Conservation (phyloP, 2,113 vertebrate genomes). For the Podarcis muralis region DNA sequence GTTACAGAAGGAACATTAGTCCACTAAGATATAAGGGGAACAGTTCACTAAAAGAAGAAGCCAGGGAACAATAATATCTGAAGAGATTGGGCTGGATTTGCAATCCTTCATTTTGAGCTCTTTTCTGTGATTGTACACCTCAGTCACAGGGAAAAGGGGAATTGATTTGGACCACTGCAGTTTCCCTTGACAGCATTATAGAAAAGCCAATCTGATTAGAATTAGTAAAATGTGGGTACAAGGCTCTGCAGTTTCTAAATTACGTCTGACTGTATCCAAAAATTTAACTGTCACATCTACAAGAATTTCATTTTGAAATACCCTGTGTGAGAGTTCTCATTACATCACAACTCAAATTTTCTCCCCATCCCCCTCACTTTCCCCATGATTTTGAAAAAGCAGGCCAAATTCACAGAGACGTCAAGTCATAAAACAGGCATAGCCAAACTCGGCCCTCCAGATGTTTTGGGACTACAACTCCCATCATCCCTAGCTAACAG, state of each 20-base stretch:
- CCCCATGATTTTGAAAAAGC: neutral
- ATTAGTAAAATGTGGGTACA: neutral
- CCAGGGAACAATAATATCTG: neutral
- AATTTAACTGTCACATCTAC: neutral
- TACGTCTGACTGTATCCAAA: neutral
- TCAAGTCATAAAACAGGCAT: neutral
- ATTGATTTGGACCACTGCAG: neutral
- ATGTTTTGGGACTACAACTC: too few relatives aligned
- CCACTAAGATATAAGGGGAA: neutral
- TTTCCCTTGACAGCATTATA: rapidly evolving
- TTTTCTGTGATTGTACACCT: neutral
- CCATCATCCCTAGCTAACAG: too few relatives aligned
- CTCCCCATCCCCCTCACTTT: too few relatives aligned
- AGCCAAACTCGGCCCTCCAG: too few relatives aligned
- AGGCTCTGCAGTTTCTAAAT: rapidly evolving
- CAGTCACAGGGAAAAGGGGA: neutral
- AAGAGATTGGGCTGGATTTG: neutral
- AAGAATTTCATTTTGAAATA: neutral
- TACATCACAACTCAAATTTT: neutral
- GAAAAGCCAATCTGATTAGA: neutral
- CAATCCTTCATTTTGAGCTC: neutral
- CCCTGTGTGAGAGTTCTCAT: neutral
- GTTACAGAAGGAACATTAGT: neutral
- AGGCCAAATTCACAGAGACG: neutral
- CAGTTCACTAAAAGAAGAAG: neutral